Conservation (phyloP, 2,888 invertebrate species). For the Tridacna crocea region DNA sequence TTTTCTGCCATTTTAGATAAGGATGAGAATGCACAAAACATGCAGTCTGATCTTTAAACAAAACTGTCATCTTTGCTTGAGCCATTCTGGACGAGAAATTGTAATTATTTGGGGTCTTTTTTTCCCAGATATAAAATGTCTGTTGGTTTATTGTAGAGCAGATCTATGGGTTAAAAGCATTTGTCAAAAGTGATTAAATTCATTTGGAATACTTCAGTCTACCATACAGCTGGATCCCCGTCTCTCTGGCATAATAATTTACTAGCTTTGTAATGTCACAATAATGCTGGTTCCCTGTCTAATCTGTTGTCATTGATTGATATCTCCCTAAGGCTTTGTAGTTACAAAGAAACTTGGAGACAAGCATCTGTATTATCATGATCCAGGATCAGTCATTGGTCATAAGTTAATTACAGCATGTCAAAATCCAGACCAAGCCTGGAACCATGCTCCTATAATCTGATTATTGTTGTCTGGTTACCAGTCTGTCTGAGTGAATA, state of each 20-base stretch:
- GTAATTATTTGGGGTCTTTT: not conserved
- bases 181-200: conserved; percentile 18
- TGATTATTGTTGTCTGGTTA: conserved; percentile 24
- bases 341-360: conserved; percentile 21
- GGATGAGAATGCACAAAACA: no score
- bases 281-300: conserved; percentile 13
- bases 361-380: conserved; percentile 14
- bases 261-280: conserved; percentile 5
- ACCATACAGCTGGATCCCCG: not conserved
- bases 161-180: conserved; percentile 7
- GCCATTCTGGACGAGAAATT: no score
- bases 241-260: conserved; percentile 7
- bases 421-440: conserved; percentile 22
- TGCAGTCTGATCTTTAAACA: no score
- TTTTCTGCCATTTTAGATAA: no score
- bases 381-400: conserved; percentile 28
- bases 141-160: not conserved
- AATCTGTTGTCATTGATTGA: conserved; percentile 24
- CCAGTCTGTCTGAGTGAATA: conserved; percentile 13
- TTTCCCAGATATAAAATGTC: not conserved
- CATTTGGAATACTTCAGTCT: conserved; percentile 17
- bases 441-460: conserved; percentile 26
- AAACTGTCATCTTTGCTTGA: no score
- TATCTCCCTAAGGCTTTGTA: not conserved
- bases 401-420: conserved; percentile 26